Percentiles rank a stretch among this genome's conserved stretches.
phyloP scores from a whole-genome alignment of 1,140 invertebrate genomes.

The Ceratosolen fusciceps region DNA sequence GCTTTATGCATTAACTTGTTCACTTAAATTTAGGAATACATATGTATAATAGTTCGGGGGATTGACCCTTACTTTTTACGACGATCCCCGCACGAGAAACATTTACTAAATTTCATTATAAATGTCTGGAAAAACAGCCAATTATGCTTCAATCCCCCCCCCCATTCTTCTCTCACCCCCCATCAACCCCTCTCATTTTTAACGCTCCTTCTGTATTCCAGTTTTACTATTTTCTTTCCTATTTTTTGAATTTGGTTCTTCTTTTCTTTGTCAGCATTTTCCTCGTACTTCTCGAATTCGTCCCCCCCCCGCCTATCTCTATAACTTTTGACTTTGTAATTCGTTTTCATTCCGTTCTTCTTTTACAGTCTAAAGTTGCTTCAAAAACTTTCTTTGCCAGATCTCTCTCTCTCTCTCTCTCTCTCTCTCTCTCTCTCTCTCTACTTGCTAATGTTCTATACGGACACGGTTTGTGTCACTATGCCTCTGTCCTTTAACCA shows the following conservation, averaged over 20 bases:
- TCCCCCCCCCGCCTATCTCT: no score
- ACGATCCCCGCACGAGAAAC: not conserved
- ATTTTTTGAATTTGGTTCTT: slow-evolving; percentile 11
- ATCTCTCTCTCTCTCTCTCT: not conserved
- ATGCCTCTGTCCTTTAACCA: no score
- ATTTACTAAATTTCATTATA: slow-evolving; percentile 12
- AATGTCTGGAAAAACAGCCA: not conserved
- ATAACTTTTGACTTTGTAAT: slow-evolving; percentile 45
- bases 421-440: not conserved
- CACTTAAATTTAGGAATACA: not conserved
- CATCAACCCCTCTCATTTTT: not conserved
- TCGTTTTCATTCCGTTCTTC: not conserved
- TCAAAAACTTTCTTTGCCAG: not conserved
- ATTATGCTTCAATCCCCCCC: not conserved
- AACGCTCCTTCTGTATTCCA: not conserved
- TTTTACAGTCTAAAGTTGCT: slow-evolving; percentile 18
- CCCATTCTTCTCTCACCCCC: not conserved
- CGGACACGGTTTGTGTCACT: no score
- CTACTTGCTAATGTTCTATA: not conserved
- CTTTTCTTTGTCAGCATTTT: slow-evolving; percentile 14
- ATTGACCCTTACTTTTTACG: not conserved
- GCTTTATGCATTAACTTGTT: no score
- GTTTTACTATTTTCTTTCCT: not conserved
- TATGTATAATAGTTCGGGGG: no score
- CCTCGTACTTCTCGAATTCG: not conserved